Base-by-base conservation (phyloP, 2,113 vertebrate species). In the Carollia perspicillata region DNA sequence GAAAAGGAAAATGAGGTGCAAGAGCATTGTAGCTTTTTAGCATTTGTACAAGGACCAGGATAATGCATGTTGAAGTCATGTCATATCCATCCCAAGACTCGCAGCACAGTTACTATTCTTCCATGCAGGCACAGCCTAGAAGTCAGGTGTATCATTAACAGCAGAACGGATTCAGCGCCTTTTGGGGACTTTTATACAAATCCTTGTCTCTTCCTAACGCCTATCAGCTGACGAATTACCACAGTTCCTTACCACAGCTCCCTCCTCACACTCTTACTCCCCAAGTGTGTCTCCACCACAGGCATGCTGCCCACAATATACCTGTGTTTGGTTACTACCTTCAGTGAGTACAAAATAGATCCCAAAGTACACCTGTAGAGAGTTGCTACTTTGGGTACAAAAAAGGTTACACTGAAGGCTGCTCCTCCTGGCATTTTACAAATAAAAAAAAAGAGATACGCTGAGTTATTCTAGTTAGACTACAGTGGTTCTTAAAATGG, bases 1-100 rank as follows among this genome's bases (percentile, higher is more conserved):
- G 49, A 85, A 77, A 87, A 88, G 58, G 53, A 66, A 95, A 83
- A 93, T 84, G 42, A 89, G 90, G 6, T 28, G n/a, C 10, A 71
- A 42, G 7, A 3, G 16, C 6, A 12, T 16, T 68, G 20, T 30
- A 35, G 63, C 14, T 20, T 69, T 69, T 53, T 33, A 75, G 68
- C 18, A 63, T 74, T 77, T 90, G 33, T 30, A 40, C 11, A 53
- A 80, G 28, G 30, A 58, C 58, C 18, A 77, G 42, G 30, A 53
- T 66, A 89, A 81, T 30, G 14, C 47, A 51, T 40, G 77, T 94
- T 0, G 40, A 92, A 81, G 60, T 60, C 51, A 37, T 91, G 20
- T 71, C 14, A 95, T 69, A 20, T 12, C 6, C 5, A 71, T 22
- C 33, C 33, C 49, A 81, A 51, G 60, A 35, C 4, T 23, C 23